Base-by-base conservation (phyloP, 2,113 vertebrate genomes). In the Spea multiplicata region DNA sequence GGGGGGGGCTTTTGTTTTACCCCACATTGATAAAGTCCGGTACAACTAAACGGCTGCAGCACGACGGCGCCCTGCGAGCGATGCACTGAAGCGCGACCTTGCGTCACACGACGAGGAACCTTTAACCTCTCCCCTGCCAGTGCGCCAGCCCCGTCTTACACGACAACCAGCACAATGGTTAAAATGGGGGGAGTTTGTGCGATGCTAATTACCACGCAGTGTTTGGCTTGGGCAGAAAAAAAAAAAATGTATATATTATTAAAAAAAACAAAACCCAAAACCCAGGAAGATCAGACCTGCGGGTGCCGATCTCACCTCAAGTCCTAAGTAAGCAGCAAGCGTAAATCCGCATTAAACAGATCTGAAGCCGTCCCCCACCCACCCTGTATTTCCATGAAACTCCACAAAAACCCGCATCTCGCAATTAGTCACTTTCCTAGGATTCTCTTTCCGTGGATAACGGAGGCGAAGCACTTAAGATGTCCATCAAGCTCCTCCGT, bases 371-470 rank as follows among this genome's bases (percentile, higher is more conserved):
- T 52, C 30, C 30, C 30, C 9, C 64, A n/a, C n/a, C 74, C 65
- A 57, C 66, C 30, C 65, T 76, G 44, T 46, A 68, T 47, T 47
- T 68, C 66, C 66, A 57, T 68, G 50, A 44, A 44, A 45, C 30
- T 57, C 12, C n/a, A 44, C 52, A 45, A 55, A 44, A 14, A 59
- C 50, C 55, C 8, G 44, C 73, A 52, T 9, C 52, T 76, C n/a
- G 50, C 65, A 6, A 47, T 8, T 5, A 65, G 61, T 74, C 73
- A 66, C 45, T 74, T 65, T 47, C 46, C 5, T 46, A 52, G 13
- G 4, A 55, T 49, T 57, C 12, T 53, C 55, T 47, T 53, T 44
- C 49, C 14, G 59, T 48, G 4, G 55, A 10, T 10, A 59, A 7
- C 5, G 55, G 10, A 59, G 12, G 2, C 1, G 55, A 13, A 59